Base-by-base conservation (phyloP, 2,888 invertebrate genomes). In the Pseudolycoriella hygida region DNA sequence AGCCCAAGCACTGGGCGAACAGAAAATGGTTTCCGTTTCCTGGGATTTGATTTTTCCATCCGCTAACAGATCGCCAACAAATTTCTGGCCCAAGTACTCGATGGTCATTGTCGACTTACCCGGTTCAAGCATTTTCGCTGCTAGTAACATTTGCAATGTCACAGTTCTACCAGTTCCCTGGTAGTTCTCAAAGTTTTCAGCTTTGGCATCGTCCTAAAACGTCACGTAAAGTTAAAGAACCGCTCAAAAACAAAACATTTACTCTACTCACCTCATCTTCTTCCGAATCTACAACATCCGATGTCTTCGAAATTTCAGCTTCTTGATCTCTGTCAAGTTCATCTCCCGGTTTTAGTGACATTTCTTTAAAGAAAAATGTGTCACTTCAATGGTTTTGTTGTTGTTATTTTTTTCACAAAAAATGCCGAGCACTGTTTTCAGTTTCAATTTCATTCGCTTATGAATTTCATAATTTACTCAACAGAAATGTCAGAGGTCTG, bases 1-100 rank as follows among this genome's bases (percentile, higher is more conserved):
- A 1, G 89, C 90, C 90, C 90, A 92, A 2, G 90, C 87, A 54
- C 87, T 88, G 2, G 90, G 90, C 1, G 89, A 87, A 50, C 83
- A 77, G 61, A 88, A 92, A 55, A 86, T 74, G 49, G 86, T 81
- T 59, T 84, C 83, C 32, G 87, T 86, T 63, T 89, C 89, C 63
- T 84, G 83, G 14, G 86, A 86, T 61, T 80, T 78, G 47, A 92
- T 90, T 71, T 86, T 86, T 12, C 90, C 90, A 70, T 84, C 86
- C 34, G 78, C 67, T 56, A 88, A 69, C 40, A 92, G 67, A 61
- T 92, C 90, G 30, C 87, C 90, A 44, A 83, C 77, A 69, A 90
- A 90, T 60, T 80, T 83, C 68, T 88, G 86, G 1, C 90, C 89
- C 73, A 90, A 70, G 67, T 90, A 90, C 62, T 90, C 89, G 55